A percentile compares a stretch with the other conserved stretches of the same genome.
Evolutionary conservation across 1,140 invertebrate species (phyloP).

Genomic region (Panulirus ornatus): DNA sequence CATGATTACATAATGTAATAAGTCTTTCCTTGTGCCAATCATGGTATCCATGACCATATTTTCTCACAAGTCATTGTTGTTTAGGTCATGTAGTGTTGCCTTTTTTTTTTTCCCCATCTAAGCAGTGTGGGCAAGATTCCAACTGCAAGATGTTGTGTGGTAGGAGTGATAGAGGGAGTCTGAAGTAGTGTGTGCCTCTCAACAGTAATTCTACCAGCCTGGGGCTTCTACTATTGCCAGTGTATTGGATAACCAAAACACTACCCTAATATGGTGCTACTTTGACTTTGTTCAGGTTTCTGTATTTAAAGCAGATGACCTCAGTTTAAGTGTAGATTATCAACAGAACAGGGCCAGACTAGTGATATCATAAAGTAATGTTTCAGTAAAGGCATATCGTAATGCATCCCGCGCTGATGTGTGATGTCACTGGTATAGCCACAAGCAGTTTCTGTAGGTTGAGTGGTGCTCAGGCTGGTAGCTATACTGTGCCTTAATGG

Average conservation of each 20-base stretch:
- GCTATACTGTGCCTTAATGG: slow-evolving; percentile 55
- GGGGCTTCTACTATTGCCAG: slow-evolving; percentile 3
- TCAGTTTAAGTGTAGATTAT: background rate
- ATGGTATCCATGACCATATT: slow-evolving; percentile 59
- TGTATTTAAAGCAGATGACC: background rate
- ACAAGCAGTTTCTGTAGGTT: background rate
- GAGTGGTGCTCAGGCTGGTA: slow-evolving; percentile 53
- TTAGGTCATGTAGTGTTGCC: slow-evolving; percentile 56
- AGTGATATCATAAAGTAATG: background rate
- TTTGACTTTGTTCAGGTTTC: slow-evolving; percentile 33
- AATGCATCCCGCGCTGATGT: background rate
- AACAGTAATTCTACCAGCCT: slow-evolving; percentile 53
- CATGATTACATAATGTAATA: slow-evolving; percentile 52
- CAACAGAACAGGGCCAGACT: background rate
- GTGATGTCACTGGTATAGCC: background rate
- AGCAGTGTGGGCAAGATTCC: slow-evolving; percentile 23
- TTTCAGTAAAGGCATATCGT: background rate
- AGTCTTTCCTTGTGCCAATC: slow-evolving; percentile 57
- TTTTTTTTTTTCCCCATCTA: slow-evolving; percentile 21
- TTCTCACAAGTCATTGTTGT: slow-evolving; percentile 63
- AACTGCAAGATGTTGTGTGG: background rate
- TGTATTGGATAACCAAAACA: slow-evolving; percentile 30
- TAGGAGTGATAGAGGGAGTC: background rate
- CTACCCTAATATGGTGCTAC: slow-evolving; percentile 66
- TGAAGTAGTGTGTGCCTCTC: slow-evolving; percentile 65